phyloP scores from a whole-genome alignment of 1,140 invertebrate genomes.

The Brachionus rubens region DNA sequence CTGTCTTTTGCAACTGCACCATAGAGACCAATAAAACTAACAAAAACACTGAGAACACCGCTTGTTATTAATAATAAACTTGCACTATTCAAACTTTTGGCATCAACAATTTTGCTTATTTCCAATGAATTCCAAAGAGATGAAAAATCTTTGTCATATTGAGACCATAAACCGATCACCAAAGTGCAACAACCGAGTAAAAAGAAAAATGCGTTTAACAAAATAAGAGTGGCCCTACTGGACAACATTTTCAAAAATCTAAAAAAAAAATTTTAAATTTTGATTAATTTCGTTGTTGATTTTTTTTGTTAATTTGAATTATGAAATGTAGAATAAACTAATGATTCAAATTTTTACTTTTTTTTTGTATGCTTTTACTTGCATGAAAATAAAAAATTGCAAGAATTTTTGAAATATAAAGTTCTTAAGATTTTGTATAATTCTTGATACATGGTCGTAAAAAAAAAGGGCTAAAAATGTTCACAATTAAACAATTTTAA shows the following conservation, averaged over 20 bases:
- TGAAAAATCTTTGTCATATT: conserved; percentile 42
- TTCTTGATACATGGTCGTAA: no score
- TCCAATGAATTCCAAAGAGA: conserved; percentile 34
- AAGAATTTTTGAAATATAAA: no score
- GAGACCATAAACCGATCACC: conserved; percentile 32
- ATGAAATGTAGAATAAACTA: no score
- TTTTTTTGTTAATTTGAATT: no score
- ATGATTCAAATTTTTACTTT: no score
- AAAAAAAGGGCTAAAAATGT: no score
- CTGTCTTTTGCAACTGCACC: conserved; percentile 9
- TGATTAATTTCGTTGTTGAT: neutral
- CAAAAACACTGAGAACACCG: conserved; percentile 27
- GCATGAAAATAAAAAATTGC: no score
- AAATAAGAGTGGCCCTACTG: conserved; percentile 23
- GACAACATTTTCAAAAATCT: conserved; percentile 23
- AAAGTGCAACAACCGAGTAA: conserved; percentile 3
- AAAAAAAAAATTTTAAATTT: neutral
- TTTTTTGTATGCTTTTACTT: no score
- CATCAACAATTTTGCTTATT: conserved; percentile 36
- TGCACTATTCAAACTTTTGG: conserved; percentile 23
- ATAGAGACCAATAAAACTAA: conserved; percentile 41
- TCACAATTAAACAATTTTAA: no score
- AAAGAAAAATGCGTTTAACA: conserved; percentile 33
- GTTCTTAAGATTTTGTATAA: no score
- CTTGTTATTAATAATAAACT: conserved; percentile 31